phyloP scores from a whole-genome alignment of 2,888 invertebrate genomes.

The Antheraea yamamai region DNA sequence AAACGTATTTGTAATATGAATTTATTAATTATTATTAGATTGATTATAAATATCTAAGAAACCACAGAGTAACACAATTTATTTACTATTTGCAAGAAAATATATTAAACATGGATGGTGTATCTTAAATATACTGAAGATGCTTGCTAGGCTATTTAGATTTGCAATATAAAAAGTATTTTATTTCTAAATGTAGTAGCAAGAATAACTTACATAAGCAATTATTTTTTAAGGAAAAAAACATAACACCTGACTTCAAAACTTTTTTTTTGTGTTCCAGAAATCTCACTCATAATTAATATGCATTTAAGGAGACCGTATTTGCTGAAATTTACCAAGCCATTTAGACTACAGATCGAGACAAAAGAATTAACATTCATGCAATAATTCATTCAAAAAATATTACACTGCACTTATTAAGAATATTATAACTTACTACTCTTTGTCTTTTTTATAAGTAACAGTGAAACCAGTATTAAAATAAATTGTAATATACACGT shows the following conservation, averaged over 20 bases:
- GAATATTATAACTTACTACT: no score
- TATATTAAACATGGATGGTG: background rate
- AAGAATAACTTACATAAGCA: background rate
- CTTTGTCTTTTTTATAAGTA: no score
- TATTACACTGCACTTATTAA: no score
- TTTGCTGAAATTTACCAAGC: no score
- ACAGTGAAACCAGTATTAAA: background rate
- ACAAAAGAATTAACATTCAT: no score
- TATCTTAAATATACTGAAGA: background rate
- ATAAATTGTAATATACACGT: background rate
- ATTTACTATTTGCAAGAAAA: background rate
- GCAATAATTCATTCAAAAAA: no score
- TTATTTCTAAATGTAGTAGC: background rate
- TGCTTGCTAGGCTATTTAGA: background rate
- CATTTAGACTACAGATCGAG: no score
- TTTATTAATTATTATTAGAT: background rate
- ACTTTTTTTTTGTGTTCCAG: no score
- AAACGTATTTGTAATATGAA: slow-evolving; percentile 10
- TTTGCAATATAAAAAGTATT: background rate
- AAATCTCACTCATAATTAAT: no score
- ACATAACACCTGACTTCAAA: no score
- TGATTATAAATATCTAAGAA: background rate
- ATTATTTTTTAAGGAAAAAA: no score
- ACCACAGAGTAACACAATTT: background rate
- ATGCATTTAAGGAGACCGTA: no score